These are phyloP conservation scores for Luffia ferchaultella DNA, from an alignment of 2,888 invertebrate species.

Conservation along the genomic window DNA sequence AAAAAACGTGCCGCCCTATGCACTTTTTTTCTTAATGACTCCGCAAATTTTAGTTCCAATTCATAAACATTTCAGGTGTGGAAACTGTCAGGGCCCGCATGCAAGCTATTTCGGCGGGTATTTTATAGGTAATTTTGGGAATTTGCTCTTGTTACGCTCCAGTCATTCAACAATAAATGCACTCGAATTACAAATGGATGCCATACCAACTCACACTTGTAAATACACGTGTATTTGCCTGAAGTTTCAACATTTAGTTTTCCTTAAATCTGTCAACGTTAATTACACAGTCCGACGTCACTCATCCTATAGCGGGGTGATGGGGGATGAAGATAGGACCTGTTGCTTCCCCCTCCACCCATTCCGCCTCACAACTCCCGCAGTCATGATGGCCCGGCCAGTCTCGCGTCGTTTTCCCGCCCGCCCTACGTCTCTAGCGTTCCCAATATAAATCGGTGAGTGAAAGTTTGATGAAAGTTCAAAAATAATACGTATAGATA, in stretches of 20 bases:
- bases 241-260: background rate
- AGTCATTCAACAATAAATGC: background rate
- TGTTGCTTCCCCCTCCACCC: slow-evolving; percentile 24
- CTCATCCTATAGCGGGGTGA: background rate
- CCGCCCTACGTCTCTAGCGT: background rate
- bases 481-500: too few species aligned
- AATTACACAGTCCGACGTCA: background rate
- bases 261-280: background rate
- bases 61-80: too few species aligned
- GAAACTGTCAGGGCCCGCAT: too few species aligned
- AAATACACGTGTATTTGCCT: background rate
- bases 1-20: too few species aligned
- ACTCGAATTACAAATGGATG: background rate
- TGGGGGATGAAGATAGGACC: slow-evolving; percentile 22
- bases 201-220: background rate
- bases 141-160: background rate
- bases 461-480: background rate
- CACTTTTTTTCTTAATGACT: too few species aligned
- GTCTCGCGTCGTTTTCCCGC: slow-evolving; percentile 12
- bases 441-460: background rate
- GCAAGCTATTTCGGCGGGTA: too few species aligned
- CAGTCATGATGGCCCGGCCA: slow-evolving; percentile 9
- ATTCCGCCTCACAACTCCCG: slow-evolving; percentile 10
- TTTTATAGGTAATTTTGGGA: too few species aligned
- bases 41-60: too few species aligned